A percentile compares a stretch with the other conserved stretches of the same genome.
These are phyloP conservation scores for Phortica variegata DNA, from an alignment of 1,140 invertebrate species.

Conservation along the genomic window DNA sequence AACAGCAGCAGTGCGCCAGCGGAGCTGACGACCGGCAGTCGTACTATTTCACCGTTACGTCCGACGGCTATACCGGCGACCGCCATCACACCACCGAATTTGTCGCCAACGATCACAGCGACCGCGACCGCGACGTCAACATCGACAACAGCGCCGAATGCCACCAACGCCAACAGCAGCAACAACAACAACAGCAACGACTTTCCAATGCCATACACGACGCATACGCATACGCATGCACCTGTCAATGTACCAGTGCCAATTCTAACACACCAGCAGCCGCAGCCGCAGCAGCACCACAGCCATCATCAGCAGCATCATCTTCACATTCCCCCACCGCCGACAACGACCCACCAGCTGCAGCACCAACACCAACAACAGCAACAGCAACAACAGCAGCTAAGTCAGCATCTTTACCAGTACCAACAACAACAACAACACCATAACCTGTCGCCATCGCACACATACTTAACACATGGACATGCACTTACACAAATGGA, in stretches of 20 bases:
- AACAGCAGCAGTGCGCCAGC: conserved; percentile 4
- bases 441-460: too few species aligned
- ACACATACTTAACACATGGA: too few species aligned
- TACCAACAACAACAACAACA: too few species aligned
- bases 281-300: conserved; percentile 16
- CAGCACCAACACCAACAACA: too few species aligned
- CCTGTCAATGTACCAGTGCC: conserved; percentile 13
- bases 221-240: too few species aligned
- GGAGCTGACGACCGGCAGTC: conserved; percentile 11
- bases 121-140: conserved; percentile 8
- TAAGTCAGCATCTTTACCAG: too few species aligned
- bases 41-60: not conserved
- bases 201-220: not conserved
- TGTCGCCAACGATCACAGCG: conserved; percentile 8
- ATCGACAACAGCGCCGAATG: conserved; percentile 23
- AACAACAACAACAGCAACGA: not conserved
- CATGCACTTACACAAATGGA: too few species aligned
- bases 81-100: conserved; percentile 30
- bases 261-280: conserved; percentile 14
- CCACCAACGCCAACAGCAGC: conserved; percentile 7
- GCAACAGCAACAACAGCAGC: too few species aligned
- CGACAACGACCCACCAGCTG: too few species aligned
- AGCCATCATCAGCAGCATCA: conserved; percentile 15
- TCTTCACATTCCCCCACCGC: conserved; percentile 6
- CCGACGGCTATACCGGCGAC: conserved; percentile 22